A percentile compares a stretch with the other conserved stretches of the same genome.
Evolutionary conservation across 2,113 vertebrate species (phyloP).

Genomic region (Pandion haliaetus): DNA sequence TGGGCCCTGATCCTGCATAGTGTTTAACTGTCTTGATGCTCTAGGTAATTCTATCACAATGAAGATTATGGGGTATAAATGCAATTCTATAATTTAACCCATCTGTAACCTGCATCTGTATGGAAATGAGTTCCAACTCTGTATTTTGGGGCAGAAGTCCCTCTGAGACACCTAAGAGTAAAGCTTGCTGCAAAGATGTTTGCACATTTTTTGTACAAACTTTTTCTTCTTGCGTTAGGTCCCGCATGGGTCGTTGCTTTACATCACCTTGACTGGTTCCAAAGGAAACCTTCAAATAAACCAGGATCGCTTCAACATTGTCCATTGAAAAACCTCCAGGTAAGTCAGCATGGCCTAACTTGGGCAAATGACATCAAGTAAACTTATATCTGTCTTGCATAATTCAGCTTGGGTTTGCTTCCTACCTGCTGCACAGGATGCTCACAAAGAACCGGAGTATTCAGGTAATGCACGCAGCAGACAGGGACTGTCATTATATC

Average conservation of each 20-base stretch:
- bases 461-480: background rate
- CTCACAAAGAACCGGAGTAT: background rate
- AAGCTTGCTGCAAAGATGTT: background rate
- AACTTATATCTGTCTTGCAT: background rate
- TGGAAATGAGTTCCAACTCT: background rate
- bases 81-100: background rate
- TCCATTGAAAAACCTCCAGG: background rate
- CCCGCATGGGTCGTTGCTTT: background rate
- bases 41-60: background rate
- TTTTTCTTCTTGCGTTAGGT: background rate
- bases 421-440: background rate
- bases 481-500: background rate
- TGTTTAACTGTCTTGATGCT: background rate
- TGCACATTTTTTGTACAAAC: background rate
- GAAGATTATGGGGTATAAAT: background rate
- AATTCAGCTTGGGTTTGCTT: background rate
- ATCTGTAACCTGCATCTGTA: background rate
- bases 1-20: background rate
- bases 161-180: background rate
- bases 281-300: slow-evolving; percentile 8
- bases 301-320: background rate
- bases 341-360: background rate
- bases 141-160: background rate
- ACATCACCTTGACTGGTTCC: background rate
- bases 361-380: background rate